Evolutionary conservation across 1,140 invertebrate species (phyloP).

Genomic region (Lutraria rhynchaena): DNA sequence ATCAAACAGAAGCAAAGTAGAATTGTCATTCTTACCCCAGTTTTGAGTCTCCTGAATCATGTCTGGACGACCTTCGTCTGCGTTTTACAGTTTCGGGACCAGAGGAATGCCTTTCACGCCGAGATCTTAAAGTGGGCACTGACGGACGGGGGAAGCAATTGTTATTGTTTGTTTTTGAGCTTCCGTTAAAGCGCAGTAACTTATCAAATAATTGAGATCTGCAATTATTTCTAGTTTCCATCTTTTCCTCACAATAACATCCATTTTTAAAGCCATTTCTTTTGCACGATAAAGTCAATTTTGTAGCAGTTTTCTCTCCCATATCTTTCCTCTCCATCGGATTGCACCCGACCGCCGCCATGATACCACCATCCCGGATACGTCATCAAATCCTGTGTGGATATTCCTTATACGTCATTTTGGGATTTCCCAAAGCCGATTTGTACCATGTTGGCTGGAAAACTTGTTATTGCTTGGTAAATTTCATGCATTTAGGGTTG

Average conservation of each 20-base stretch:
- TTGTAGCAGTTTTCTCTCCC: constrained; percentile 59
- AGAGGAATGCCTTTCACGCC: constrained; percentile 46
- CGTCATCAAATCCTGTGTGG: constrained; percentile 50
- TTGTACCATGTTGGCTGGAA: too few species aligned
- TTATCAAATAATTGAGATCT: constrained; percentile 55
- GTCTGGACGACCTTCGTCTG: constrained; percentile 47
- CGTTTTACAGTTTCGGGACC: constrained; percentile 43
- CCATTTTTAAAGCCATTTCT: constrained; percentile 56
- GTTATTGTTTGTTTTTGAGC: constrained; percentile 55
- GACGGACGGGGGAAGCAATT: constrained; percentile 59
- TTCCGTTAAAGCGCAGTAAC: constrained; percentile 47
- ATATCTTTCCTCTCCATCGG: constrained; percentile 56
- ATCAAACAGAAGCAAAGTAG: constrained; percentile 7
- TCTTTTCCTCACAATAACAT: constrained; percentile 60
- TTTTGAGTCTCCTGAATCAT: constrained; percentile 49
- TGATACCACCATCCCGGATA: constrained; percentile 56
- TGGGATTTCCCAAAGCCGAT: too few species aligned
- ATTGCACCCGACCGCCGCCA: constrained; percentile 60
- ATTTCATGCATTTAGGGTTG: too few species aligned
- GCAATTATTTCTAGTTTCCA: constrained; percentile 50
- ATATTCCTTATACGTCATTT: constrained; percentile 52
- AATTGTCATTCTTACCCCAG: constrained; percentile 16
- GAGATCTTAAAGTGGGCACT: constrained; percentile 51
- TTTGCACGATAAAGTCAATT: constrained; percentile 53
- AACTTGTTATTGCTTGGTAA: too few species aligned